Percentiles rank a stretch among this genome's conserved stretches.
These are phyloP conservation scores for Laterallus jamaicensis DNA, from an alignment of 2,113 vertebrate genomes.

Conservation along the genomic window DNA sequence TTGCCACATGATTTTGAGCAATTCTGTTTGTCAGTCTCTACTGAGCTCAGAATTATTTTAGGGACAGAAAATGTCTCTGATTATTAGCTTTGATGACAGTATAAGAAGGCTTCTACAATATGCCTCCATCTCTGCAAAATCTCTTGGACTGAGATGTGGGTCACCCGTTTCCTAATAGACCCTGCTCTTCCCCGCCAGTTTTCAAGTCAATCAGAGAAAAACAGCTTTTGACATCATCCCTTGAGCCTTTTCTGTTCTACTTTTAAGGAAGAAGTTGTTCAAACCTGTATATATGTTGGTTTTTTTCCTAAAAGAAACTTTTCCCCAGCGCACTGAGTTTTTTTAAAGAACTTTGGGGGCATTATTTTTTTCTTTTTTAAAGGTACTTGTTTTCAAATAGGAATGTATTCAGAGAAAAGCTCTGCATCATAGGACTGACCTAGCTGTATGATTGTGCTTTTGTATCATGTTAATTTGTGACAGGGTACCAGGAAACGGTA, in stretches of 20 bases:
- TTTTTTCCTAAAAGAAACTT: not conserved
- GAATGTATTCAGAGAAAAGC: not conserved
- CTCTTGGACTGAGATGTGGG: not conserved
- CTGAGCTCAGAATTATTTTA: not conserved
- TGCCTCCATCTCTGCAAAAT: not conserved
- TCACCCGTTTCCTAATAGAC: not conserved
- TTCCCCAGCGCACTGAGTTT: not conserved
- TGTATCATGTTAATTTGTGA: not conserved
- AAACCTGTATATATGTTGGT: not conserved
- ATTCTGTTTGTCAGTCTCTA: not conserved
- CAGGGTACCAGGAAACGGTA: not conserved
- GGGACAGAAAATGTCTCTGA: not conserved
- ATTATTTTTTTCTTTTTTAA: not conserved
- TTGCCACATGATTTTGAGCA: not conserved
- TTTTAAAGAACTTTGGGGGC: not conserved
- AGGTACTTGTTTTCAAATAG: not conserved
- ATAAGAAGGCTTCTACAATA: not conserved
- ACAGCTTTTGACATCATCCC: not conserved
- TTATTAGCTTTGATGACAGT: not conserved
- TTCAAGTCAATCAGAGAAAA: not conserved
- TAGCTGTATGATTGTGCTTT: rapidly evolving
- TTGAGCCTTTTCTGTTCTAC: not conserved
- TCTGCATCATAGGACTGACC: not conserved
- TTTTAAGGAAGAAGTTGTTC: not conserved
- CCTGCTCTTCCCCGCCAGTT: not conserved